A percentile compares a stretch with the other conserved stretches of the same genome.
phyloP scores from a whole-genome alignment of 2,113 vertebrate genomes.

The Scolopax mira region DNA sequence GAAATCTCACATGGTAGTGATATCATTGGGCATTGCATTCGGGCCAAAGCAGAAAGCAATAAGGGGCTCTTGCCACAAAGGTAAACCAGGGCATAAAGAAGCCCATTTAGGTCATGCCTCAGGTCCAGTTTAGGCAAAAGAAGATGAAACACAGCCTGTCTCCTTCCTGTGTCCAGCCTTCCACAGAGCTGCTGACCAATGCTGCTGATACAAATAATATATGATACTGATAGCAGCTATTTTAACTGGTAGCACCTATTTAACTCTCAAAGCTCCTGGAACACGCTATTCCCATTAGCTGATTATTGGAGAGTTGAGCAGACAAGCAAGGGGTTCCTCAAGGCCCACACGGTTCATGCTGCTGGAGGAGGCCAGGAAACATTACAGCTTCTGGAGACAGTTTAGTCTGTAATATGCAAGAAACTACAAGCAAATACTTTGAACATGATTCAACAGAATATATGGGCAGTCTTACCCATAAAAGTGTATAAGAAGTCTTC shows the following conservation, averaged over 20 bases:
- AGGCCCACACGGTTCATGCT: background rate
- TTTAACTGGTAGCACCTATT: background rate
- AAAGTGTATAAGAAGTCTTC: background rate
- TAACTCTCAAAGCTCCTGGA: background rate
- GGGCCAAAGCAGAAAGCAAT: background rate
- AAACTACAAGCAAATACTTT: background rate
- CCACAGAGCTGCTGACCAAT: fast-evolving
- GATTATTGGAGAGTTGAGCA: background rate
- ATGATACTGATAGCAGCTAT: background rate
- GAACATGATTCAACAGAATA: background rate
- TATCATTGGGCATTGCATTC: fast-evolving
- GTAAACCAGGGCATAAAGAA: background rate
- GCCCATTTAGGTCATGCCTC: background rate
- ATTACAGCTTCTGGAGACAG: background rate
- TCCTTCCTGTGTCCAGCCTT: background rate
- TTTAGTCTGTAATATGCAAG: background rate
- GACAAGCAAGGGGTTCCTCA: background rate
- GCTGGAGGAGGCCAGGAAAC: background rate
- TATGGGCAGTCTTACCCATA: background rate
- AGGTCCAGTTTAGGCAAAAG: background rate
- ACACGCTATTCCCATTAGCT: background rate
- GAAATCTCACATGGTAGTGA: background rate
- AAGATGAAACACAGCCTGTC: background rate
- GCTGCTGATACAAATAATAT: no score
- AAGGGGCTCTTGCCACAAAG: background rate